Base-by-base conservation (phyloP, 2,113 vertebrate species). In the Isichthys henryi region DNA sequence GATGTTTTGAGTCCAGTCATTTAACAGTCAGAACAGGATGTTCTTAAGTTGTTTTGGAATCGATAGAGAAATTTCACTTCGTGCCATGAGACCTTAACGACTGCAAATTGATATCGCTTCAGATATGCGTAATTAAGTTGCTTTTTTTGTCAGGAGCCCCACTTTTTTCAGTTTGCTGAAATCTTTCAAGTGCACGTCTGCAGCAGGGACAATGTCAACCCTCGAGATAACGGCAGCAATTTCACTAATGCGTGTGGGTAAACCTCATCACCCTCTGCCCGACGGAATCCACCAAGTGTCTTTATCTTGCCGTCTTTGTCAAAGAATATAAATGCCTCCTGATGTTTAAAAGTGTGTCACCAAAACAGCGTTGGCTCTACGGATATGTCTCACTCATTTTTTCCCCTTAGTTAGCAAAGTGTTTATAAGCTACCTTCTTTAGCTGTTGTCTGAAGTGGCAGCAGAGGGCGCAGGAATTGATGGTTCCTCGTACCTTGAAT, bases 221-320 rank as follows among this genome's bases (percentile, higher is more conserved):
- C 27, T 52, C 13, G 27, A 77, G 46, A 80, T 87, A 77, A 53
- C 70, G 48, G 49, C 85, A 45, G 89, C 87, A 74, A 77, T 77
- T 80, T 58, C 31, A 45, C 46, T 89, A 89, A 87, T 77, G 85
- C 21, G 43, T 27, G 89, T 43, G 45, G 50, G 13, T 89, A 77
- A 84, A 87, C 85, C 35, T 77, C 13, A 27, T 19, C 84, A 39
- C 58, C 19, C 6, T 49, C 39, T 82, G 8, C 48, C 23, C 66
- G 39, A 27, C 21, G 31, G 39, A 87, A 87, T 80, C 52, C 48
- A 15, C 31, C 62, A 87, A 77, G 70, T 43, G 43, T n/a, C 48
- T 74, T 87, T 77, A 87, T 87, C 89, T 50, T 56, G 89, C 86
- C 89, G 46, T 87, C 89, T 89, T 21, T n/a, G 84, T 80, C 21